Evolutionary conservation across 2,113 vertebrate species (phyloP), one percentile per base, ranked within the genome.

Genomic region (Sceloporus undulatus): DNA sequence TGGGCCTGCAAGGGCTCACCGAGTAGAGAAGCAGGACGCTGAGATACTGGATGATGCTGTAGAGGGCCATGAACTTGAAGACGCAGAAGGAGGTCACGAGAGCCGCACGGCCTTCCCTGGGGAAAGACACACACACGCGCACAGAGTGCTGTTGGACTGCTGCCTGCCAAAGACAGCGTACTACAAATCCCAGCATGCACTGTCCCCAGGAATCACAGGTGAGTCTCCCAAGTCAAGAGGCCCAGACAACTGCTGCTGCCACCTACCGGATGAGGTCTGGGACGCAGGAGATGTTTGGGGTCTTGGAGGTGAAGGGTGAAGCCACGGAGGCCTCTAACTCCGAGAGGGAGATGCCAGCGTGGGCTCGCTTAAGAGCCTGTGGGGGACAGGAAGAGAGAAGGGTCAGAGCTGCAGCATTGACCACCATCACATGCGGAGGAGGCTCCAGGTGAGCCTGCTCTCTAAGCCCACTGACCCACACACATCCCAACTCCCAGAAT

Each of bases 251-350:
- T 19, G 34, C 16, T 9, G 38, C 75, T 5, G 40, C 78, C 38
- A 19, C 75, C 87, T 86, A 95, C 94, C 92, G 90, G 87, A 95
- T 94, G 66, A 95, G 93, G 68, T 88, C 79, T 2, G 94, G 94
- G 9, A 95, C 93, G n/a, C 94, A 95, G 85, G 93, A 87, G 81
- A 95, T 93, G 89, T 93, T 90, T 2, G 94, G 90, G 1, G 88
- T 92, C 82, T 90, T 92, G 9, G 94, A 95, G 52, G 94, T 95
- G 87, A 95, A 95, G 13, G 94, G 94, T 2, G 94, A 95, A 1
- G 94, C 94, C 19, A 95, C 94, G 0, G 94, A 95, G 10, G 94
- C 94, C 73, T 95, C 94, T 3, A 95, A 87, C 86, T 94, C 89
- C 0, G 94, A 95, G 6, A 95, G 91, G 68, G 94, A 95, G 90